Percentiles rank a stretch among this genome's conserved stretches.
Conservation (phyloP, 2,113 vertebrate species). For the Entomyzon cyanotis region DNA sequence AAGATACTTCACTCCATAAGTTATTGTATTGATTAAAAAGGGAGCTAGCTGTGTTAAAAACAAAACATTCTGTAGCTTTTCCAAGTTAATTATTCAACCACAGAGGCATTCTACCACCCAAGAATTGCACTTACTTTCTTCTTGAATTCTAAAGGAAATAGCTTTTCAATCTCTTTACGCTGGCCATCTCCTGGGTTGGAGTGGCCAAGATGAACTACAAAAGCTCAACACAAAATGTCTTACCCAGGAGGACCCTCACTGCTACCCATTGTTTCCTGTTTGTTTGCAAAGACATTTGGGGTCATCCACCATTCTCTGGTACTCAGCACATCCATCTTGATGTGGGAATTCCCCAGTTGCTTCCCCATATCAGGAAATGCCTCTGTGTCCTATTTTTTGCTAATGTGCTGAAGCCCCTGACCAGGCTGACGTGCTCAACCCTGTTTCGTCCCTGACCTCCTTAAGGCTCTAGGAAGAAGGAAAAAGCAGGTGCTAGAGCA, state of each 20-base stretch:
- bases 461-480: background rate
- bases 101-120: constrained; percentile 32
- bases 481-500: constrained; percentile 1
- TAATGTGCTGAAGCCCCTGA: background rate
- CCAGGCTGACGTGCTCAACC: background rate
- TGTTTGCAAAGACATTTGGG: background rate
- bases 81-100: constrained; percentile 33
- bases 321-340: background rate
- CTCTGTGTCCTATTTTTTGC: background rate
- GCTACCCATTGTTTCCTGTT: background rate
- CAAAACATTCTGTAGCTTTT: constrained; percentile 31
- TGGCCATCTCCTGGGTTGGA: background rate
- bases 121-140: constrained; percentile 33
- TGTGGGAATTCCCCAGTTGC: background rate
- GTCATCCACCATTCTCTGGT: background rate
- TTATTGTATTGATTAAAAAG: constrained; percentile 20
- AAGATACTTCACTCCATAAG: background rate
- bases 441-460: background rate
- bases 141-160: constrained; percentile 10
- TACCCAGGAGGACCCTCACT: background rate
- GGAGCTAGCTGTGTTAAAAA: background rate
- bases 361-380: background rate
- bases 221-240: background rate
- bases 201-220: background rate
- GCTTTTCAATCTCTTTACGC: background rate